Evolutionary conservation across 2,797 vertebrate species (phyloP), one percentile per base, ranked within the genome.

Genomic region (Taenioides sp.): DNA sequence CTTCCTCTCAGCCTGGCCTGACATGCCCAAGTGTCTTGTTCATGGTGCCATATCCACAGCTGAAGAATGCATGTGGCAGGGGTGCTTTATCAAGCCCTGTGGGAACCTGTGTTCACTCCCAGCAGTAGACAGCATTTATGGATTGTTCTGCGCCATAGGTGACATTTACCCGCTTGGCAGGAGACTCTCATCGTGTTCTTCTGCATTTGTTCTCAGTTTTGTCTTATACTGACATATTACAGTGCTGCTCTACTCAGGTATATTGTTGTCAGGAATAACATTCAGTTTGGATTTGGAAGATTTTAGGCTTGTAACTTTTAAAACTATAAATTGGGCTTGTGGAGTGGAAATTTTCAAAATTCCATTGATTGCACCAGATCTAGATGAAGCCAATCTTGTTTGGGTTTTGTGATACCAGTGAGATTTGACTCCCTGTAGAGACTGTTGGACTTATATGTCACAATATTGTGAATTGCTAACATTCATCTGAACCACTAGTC

Each of bases 61-160:
- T 4, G 83, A 88, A 88, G 89, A 92, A 91, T 88, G 88, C 80
- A 65, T 89, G 74, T 83, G 80, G 84, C 59, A 81, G 88, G 84
- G 85, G 87, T 89, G 79, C 87, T 92, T 92, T 91, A 89, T 91
- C 55, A 78, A 85, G 84, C 90, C 82, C 90, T 88, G 88, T 92
- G 87, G 90, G 91, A 91, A 86, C 75, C 90, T 87, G 82, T 89
- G 90, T 91, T 91, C 79, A 3, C 57, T 84, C 86, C 75, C 88
- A 87, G 86, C 71, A 11, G 89, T 81, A 49, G 77, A 84, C 67
- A 74, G 68, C 81, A 81, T 86, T 87, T 82, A 84, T 76, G 81
- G 70, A 80, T 79, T 79, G 81, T 74, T 90, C 81, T 72, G 84
- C 84, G 7, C 86, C 80, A 86, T 88, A 76, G 77, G 79, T 65